Evolutionary conservation across 2,888 invertebrate genomes (phyloP), one percentile per base, ranked within the genome.

Genomic region (Noctuana brunneofusca): DNA sequence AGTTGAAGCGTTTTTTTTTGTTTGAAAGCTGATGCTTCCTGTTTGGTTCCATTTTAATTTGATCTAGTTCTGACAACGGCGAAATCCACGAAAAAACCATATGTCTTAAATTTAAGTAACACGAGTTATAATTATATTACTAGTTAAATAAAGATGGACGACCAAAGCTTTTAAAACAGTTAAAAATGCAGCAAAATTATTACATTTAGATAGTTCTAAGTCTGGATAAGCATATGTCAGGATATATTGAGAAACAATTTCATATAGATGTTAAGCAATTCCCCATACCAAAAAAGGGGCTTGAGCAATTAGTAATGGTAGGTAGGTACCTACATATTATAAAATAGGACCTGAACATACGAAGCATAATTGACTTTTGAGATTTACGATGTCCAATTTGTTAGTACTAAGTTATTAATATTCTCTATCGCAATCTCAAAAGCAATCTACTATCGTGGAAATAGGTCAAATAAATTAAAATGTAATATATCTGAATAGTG

Each of bases 361-460:
- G 32, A 32, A 57, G 32, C 32, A 57, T 48, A 57, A 48, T 57
- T 48, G 56, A 32, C 46, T 57, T 48, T 46, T 57, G 30, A 48
- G 56, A 57, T 57, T 57, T 57, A 57, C 32, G 20, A 57, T 32
- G 20, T 48, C 46, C 46, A 57, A 57, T 57, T 20, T 11, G 18
- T 20, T 46, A 49, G 49, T 8, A 49, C 11, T n/a, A 53, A 53
- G 52, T 32, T 52, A 18, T 27, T 24, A 50, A n/a, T 38, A 5
- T 38, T 38, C 14, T 38, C 38, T 35, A 2, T 11, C 11, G 6
- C 50, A 30, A 50, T 50, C 4, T 32, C 16, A 30, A 12, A 30
- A 11, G 18, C 18, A 12, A 52, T 18, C 1, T 32, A 18, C 0
- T 52, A 1, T 16, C 8, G 41, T 41, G 35, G 2, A 16, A 41